Evolutionary conservation across 1,140 invertebrate species (phyloP).

Genomic region (Drosophila paulistorum): DNA sequence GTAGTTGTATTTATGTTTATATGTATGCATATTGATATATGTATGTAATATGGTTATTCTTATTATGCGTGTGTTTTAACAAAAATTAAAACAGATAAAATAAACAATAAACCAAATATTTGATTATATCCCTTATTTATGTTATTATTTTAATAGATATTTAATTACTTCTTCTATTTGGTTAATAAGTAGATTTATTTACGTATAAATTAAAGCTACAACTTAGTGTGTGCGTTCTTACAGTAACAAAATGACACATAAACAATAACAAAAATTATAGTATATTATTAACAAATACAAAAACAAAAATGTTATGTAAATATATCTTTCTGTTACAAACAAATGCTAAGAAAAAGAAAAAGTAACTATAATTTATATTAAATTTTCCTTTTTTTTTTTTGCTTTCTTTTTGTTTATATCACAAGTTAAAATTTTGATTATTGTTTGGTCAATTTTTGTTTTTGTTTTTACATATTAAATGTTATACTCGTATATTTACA

Average conservation of each 20-base stretch:
- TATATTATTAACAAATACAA: constrained; percentile 23
- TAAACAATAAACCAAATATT: constrained; percentile 47
- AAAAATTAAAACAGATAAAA: constrained; percentile 51
- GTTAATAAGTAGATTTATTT: constrained; percentile 26
- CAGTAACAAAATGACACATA: constrained; percentile 43
- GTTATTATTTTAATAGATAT: constrained; percentile 15
- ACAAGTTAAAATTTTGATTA: constrained; percentile 83
- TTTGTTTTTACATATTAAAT: constrained; percentile 49
- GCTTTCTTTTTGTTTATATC: constrained; percentile 70
- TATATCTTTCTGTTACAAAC: constrained; percentile 15
- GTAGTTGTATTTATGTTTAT: constrained; percentile 23
- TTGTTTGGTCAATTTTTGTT: constrained; percentile 79
- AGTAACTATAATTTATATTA: constrained; percentile 22
- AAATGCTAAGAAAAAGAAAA: constrained; percentile 54
- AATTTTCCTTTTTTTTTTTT: constrained; percentile 36
- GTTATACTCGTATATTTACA: constrained; percentile 64
- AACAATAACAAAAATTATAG: constrained; percentile 65
- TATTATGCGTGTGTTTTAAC: constrained; percentile 46
- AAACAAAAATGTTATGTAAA: constrained; percentile 24
- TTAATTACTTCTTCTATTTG: constrained; percentile 14
- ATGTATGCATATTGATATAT: constrained; percentile 37
- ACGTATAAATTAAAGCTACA: constrained; percentile 72
- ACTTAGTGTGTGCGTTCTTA: constrained; percentile 75
- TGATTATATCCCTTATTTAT: constrained; percentile 37
- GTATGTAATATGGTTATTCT: constrained; percentile 35